Base-by-base conservation (phyloP, 2,113 vertebrate genomes). In the Syngnathus scovelli region DNA sequence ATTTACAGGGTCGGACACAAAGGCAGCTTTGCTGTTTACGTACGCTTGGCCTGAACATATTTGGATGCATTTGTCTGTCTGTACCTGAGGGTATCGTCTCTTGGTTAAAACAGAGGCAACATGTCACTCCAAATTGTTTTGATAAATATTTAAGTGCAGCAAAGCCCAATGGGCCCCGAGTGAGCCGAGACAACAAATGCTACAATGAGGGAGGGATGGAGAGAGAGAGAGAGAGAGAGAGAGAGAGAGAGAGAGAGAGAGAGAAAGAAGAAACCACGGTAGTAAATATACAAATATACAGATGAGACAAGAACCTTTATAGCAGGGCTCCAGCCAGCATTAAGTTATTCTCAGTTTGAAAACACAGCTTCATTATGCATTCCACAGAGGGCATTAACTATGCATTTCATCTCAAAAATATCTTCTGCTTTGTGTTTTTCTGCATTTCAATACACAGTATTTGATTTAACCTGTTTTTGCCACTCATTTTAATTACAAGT, bases 41-140 rank as follows among this genome's bases (percentile, higher is more conserved):
- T 63, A 43, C 38, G 41, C 43, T 74, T 76, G 52, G 75, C 78
- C 60, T 59, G 56, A 73, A 56, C 55, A 44, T 75, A 68, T 76
- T 72, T 73, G 75, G 49, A 70, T 78, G 69, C 64, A 77, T 80
- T 67, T 74, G 63, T 75, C 56, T 68, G 51, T 21, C 36, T 74
- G 4, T 66, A 79, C 78, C 80, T 66, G 59, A 62, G 71, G 78
- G 56, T 56, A 74, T 78, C 19, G 8, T 46, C 48, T 66, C 60
- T 78, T 64, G 62, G 71, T 67, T 78, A 71, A 73, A 82, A 77
- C 48, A 75, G 76, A 87, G 73, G 66, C 69, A 70, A 64, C 75
- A 61, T 87, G 82, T 82, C 83, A 81, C 79, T 80, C 76, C 69
- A 83, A 86, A 89, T 85, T 80, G 72, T 83, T 88, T 79, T 81